A percentile compares a stretch with the other conserved stretches of the same genome.
phyloP scores from a whole-genome alignment of 2,113 vertebrate genomes.

The Tauraco erythrolophus region DNA sequence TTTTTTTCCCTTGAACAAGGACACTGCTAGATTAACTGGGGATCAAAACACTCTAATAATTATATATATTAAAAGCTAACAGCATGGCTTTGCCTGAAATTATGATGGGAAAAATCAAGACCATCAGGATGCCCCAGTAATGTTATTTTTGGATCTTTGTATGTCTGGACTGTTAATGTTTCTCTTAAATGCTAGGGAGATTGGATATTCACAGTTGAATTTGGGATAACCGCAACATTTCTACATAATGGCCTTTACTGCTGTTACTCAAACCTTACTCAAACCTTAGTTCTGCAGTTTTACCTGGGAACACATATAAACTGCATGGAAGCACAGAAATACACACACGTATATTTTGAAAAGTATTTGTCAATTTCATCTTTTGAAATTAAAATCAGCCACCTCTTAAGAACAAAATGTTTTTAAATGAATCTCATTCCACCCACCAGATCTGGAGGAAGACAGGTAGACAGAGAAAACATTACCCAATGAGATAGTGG shows the following conservation, averaged over 20 bases:
- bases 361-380: background rate
- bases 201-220: background rate
- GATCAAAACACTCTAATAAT: constrained; percentile 7
- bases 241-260: background rate
- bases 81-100: background rate
- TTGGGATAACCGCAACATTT: background rate
- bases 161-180: background rate
- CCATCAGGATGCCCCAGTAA: background rate
- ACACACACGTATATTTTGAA: background rate
- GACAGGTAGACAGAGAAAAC: background rate
- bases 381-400: background rate
- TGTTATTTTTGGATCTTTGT: background rate
- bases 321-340: background rate
- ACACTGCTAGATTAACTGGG: background rate
- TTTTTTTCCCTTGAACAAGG: background rate
- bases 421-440: background rate
- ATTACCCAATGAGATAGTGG: background rate
- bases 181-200: background rate
- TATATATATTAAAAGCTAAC: background rate
- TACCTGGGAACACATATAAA: background rate
- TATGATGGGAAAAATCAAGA: background rate
- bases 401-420: background rate
- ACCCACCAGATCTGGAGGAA: background rate
- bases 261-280: background rate
- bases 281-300: background rate